Conservation (phyloP, 2,113 vertebrate species). For the Hippopotamus amphibius region DNA sequence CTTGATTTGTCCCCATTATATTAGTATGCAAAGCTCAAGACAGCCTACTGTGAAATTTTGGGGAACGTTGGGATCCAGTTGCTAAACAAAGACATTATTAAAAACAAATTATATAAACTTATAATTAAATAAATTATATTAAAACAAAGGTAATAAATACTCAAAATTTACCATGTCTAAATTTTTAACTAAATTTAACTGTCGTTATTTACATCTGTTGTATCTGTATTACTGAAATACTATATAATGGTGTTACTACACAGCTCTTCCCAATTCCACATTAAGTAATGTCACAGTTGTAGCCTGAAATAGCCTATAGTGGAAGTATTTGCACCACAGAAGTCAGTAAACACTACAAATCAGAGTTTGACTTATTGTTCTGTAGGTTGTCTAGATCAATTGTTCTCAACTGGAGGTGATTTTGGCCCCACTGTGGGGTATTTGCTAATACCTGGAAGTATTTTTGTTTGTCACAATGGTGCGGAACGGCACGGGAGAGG, state of each 20-base stretch:
- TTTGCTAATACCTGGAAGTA: not conserved
- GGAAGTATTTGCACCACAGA: not conserved
- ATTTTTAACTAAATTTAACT: not conserved
- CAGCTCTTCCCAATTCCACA: not conserved
- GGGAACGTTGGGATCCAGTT: not conserved
- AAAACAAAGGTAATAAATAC: not conserved
- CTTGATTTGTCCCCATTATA: not conserved
- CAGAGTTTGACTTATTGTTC: not conserved
- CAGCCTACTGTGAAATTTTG: not conserved
- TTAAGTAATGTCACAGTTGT: not conserved
- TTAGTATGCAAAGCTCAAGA: not conserved
- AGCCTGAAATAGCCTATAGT: not conserved
- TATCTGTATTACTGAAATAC: not conserved
- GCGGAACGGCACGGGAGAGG: not conserved
- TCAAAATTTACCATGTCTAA: conserved; percentile 5
- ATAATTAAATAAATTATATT: not conserved
- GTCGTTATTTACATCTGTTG: not conserved
- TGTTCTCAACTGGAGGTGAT: not conserved
- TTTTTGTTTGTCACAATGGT: not conserved
- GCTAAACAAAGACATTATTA: not conserved
- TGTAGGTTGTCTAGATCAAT: not conserved
- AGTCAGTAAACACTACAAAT: not conserved
- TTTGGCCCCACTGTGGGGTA: not conserved
- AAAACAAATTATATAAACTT: conserved; percentile 40
- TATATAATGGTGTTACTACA: not conserved